Percentiles rank a stretch among this genome's conserved stretches.
Conservation (phyloP, 2,797 vertebrate species). For the Petrocephalus schoutedeni region DNA sequence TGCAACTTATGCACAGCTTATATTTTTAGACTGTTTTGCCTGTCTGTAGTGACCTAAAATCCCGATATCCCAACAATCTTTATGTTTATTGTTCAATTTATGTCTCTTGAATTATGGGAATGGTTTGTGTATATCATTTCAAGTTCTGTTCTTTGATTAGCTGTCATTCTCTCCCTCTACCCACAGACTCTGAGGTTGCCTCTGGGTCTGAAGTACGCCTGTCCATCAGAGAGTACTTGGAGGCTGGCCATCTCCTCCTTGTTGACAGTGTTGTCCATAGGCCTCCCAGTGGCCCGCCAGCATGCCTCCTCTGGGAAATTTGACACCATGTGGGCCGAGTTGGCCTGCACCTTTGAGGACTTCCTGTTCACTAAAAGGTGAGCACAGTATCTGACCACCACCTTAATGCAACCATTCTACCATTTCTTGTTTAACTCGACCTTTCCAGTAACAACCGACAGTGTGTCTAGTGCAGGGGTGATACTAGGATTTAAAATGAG, state of each 20-base stretch:
- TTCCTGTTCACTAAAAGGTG: conserved; percentile 99
- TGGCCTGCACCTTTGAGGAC: conserved; percentile 90
- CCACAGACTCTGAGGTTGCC: conserved; percentile 84
- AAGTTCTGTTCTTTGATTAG: neutral
- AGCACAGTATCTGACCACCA: neutral
- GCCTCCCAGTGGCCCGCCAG: conserved; percentile 91
- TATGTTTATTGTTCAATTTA: neutral
- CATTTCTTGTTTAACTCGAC: neutral
- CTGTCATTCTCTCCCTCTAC: neutral
- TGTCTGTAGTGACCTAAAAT: neutral
- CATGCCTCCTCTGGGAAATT: conserved; percentile 93
- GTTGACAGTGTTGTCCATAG: conserved; percentile 89
- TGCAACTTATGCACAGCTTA: neutral
- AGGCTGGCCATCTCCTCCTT: conserved; percentile 90
- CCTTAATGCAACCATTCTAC: neutral
- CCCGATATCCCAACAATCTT: neutral
- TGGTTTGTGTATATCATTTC: neutral
- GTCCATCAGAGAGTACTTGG: conserved; percentile 98
- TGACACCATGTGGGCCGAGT: conserved; percentile 94
- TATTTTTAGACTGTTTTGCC: neutral
- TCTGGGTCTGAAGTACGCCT: conserved; percentile 89
- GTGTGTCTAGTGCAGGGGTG: neutral
- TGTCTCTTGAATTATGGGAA: neutral
- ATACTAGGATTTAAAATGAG: too few relatives aligned
- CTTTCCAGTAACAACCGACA: neutral